Evolutionary conservation across 2,113 vertebrate species (phyloP), one percentile per base, ranked within the genome.

Genomic region (Crotophaga sulcirostris): DNA sequence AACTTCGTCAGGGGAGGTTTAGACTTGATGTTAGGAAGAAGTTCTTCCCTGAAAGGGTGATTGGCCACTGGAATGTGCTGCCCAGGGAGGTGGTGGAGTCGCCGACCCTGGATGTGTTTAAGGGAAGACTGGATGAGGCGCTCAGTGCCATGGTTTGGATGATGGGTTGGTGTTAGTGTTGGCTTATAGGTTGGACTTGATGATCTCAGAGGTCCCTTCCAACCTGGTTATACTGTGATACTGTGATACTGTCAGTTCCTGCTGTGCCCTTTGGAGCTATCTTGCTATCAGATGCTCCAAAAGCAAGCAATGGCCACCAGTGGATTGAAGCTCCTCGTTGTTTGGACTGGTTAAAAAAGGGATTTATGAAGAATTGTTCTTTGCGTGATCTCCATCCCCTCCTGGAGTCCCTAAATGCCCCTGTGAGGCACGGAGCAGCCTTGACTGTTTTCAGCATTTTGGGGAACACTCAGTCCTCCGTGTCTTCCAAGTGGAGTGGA

Each of bases 281-380:
- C 12, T 7, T 47, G 24, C 33, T 31, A 16, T 67, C 47, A 45
- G 20, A 21, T 16, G 24, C 31, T 92, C 63, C 17, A 44, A 15
- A 79, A 45, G 18, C n/a, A 10, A 51, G 45, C 36, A 45, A n/a
- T 47, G 54, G 26, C 52, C 38, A 70, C 38, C 47, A 80, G 25
- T 10, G 29, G 20, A 5, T 14, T 21, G 34, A 62, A 88, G 9
- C 4, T 88, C 29, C 13, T 72, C 10, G 2, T 40, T 62, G 16
- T 19, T 63, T 34, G 64, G 14, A 20, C 13, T 38, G 26, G 4
- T 72, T 66, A 16, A 55, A 47, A 59, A 34, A 67, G 78, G 20
- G 25, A 36, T 67, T 2, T 10, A 4, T 47, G 10, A 74, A 74
- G 28, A 78, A 38, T 20, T 0, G 0, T n/a, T 4, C 9, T 86